Base-by-base conservation (phyloP, 2,113 vertebrate species). In the Pseudorectes ferrugineus region DNA sequence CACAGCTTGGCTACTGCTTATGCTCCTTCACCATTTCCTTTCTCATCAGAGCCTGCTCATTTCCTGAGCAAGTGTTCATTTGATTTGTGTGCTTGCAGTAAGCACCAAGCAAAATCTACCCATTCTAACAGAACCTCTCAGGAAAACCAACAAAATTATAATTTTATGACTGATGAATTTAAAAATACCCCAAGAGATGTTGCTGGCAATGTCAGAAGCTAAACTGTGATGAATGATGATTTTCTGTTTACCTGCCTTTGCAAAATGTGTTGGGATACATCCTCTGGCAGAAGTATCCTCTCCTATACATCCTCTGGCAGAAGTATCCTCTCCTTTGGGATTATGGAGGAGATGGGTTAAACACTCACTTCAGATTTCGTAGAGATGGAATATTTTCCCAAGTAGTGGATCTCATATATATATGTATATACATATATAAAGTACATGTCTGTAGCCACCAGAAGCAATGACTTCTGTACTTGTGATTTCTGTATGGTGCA, bases 131-230 rank as follows among this genome's bases (percentile, higher is more conserved):
- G 63, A 94, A 57, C 5, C 72, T 86, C 75, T 42, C 1, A 2
- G 51, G 90, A 46, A 74, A 93, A 42, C 2, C 26, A 79, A 51
- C 11, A 76, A 67, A 73, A 90, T 80, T 84, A 59, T 77, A 77
- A 71, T 94, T 93, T 90, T 77, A 88, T 85, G 79, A 95, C 52
- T 94, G 84, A 93, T 80, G 33, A 94, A 82, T 92, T 89, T 95
- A 63, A 93, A 96, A 88, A 80, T 36, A 88, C 65, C 59, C 36
- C 75, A 95, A 59, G 89, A 94, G 94, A 80, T 71, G 51, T 58
- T 85, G 51, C 51, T 90, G 78, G 51, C 82, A 96, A 74, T 1
- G 5, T 90, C 89, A 92, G 80, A 96, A 85, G 24, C 31, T 77
- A 71, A 83, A 85, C 24, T 23, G 13, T 51, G n/a, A 81, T 51